Conservation (phyloP, 1,140 invertebrate species). For the Potamilus streckersoni region DNA sequence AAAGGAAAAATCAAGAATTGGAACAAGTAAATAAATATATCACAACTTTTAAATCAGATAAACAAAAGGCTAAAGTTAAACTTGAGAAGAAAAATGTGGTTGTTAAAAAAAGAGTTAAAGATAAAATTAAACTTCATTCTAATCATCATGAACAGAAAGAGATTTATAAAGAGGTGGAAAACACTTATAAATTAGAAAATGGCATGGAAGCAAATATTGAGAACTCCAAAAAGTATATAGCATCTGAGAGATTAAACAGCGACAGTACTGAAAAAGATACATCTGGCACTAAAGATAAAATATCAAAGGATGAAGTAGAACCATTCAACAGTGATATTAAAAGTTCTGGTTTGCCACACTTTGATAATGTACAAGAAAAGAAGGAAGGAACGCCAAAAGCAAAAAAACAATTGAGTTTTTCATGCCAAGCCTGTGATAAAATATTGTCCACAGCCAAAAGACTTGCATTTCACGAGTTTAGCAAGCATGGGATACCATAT, state of each 20-base stretch:
- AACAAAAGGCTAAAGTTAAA: too few species aligned
- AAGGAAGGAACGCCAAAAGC: background rate
- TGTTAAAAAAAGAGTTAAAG: background rate
- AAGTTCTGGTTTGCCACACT: background rate
- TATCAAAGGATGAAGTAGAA: background rate
- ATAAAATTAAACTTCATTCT: background rate
- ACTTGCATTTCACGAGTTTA: constrained; percentile 26
- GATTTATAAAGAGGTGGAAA: background rate
- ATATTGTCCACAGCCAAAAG: constrained; percentile 21
- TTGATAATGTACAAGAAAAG: background rate
- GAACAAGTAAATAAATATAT: too few species aligned
- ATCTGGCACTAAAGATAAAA: background rate
- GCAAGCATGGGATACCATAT: constrained; percentile 28
- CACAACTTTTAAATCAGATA: too few species aligned
- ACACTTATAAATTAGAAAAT: constrained; percentile 1
- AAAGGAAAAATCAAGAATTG: too few species aligned
- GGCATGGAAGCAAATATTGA: background rate
- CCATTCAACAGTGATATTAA: background rate
- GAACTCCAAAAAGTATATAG: background rate
- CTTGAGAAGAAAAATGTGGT: background rate
- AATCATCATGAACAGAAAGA: background rate
- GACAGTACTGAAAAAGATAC: background rate
- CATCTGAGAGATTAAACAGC: background rate
- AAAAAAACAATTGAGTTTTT: constrained; percentile 11
- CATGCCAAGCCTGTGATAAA: constrained; percentile 17